Evolutionary conservation across 2,888 invertebrate species (phyloP).

Genomic region (Lithophane semibrunnea): DNA sequence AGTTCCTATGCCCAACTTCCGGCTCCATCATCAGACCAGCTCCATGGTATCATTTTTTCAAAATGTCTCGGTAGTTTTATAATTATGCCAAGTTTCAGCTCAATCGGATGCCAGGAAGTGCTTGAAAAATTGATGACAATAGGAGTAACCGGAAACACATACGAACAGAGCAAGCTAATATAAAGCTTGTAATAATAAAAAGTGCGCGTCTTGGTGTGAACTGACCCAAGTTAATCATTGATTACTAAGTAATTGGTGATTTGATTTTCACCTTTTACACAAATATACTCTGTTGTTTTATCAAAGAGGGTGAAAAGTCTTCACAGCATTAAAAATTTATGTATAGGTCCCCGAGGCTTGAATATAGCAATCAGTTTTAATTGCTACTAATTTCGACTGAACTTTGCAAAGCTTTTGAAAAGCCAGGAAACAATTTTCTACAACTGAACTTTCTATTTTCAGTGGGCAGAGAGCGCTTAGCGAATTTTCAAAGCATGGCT

Average conservation of each 20-base stretch:
- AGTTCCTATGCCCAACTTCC: too few relatives aligned
- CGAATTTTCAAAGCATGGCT: slow-evolving; percentile 89
- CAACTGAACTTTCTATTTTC: slow-evolving; percentile 64
- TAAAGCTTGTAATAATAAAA: too few relatives aligned
- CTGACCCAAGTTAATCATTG: background rate
- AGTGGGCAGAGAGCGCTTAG: slow-evolving; percentile 90
- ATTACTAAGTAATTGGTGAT: background rate
- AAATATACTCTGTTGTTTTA: slow-evolving; percentile 22
- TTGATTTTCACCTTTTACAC: slow-evolving; percentile 1
- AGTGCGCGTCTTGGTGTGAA: too few relatives aligned
- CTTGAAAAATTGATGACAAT: too few relatives aligned
- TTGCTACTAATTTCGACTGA: slow-evolving; percentile 47
- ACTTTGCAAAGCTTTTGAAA: slow-evolving; percentile 47
- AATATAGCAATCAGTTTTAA: slow-evolving; percentile 50
- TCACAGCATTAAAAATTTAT: slow-evolving; percentile 6
- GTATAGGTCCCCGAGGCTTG: slow-evolving; percentile 7
- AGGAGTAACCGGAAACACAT: too few relatives aligned
- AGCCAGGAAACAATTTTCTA: slow-evolving; percentile 50
- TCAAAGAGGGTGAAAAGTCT: slow-evolving; percentile 2
- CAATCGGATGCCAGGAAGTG: too few relatives aligned
- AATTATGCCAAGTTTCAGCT: too few relatives aligned
- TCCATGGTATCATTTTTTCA: too few relatives aligned
- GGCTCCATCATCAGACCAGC: too few relatives aligned
- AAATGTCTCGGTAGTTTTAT: too few relatives aligned
- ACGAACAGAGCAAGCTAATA: too few relatives aligned